Percentiles rank a stretch among this genome's conserved stretches.
These are phyloP conservation scores for Temnothorax longispinosus DNA, from an alignment of 1,140 invertebrate genomes.

Conservation along the genomic window DNA sequence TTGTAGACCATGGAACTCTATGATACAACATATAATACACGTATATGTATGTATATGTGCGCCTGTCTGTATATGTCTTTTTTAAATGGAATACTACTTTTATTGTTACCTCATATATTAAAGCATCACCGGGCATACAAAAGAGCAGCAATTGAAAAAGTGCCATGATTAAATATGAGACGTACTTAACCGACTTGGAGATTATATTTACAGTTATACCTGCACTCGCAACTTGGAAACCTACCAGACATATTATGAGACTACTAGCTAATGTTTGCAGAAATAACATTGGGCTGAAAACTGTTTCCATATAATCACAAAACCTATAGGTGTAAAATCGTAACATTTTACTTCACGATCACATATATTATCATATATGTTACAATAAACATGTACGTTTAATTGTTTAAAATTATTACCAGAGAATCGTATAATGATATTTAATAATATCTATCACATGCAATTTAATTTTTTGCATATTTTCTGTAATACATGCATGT, in stretches of 20 bases:
- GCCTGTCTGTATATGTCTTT: background rate
- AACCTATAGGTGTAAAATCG: slow-evolving; percentile 68
- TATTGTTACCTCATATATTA: slow-evolving; percentile 71
- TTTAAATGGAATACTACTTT: background rate
- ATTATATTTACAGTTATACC: slow-evolving; percentile 46
- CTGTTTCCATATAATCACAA: slow-evolving; percentile 73
- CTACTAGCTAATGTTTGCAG: slow-evolving; percentile 76
- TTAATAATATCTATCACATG: slow-evolving; percentile 59
- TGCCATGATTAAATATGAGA: slow-evolving; percentile 75
- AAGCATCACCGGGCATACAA: slow-evolving; percentile 75
- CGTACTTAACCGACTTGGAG: slow-evolving; percentile 68
- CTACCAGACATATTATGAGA: slow-evolving; percentile 76
- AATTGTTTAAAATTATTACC: slow-evolving; percentile 52
- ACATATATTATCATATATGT: background rate
- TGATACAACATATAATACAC: background rate
- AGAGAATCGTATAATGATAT: slow-evolving; percentile 73
- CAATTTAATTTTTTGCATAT: slow-evolving; percentile 45
- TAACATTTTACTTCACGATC: background rate
- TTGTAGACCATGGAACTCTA: slow-evolving; percentile 70
- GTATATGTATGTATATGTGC: slow-evolving; percentile 23
- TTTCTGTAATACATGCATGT: background rate
- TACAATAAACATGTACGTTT: background rate
- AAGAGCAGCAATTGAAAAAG: slow-evolving; percentile 77
- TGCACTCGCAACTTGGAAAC: slow-evolving; percentile 72
- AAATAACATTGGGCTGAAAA: slow-evolving; percentile 73